Evolutionary conservation across 2,888 invertebrate genomes (phyloP), one percentile per base, ranked within the genome.

Genomic region (Meghimatium bilineatum): DNA sequence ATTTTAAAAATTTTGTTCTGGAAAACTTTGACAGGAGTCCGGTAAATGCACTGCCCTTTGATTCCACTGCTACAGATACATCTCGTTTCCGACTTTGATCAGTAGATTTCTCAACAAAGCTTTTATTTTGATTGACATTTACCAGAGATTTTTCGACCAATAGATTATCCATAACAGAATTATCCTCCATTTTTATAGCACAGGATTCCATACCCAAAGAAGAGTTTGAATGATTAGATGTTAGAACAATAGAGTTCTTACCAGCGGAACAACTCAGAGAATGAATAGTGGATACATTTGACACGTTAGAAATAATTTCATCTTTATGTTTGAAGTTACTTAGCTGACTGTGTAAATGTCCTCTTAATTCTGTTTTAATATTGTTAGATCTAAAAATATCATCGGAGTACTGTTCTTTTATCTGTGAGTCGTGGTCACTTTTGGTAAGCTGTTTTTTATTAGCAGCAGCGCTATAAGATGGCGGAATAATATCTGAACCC

Each of bases 11-110:
- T 52, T 78, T 79, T 0, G 72, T 32, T 67, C 79, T 44, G 20
- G 83, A 72, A 29, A 83, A 74, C 32, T 49, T 83, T 6, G 83
- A 72, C 23, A 79, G 74, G 1, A 83, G 36, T n/a, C 79, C 79
- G 23, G 79, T 78, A 36, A 79, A 74, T n/a, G 66, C 74, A 44
- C 36, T 71, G 10, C 44, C 49, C 23, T 78, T 63, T 78, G 44
- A 5, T 23, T 63, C 66, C 29, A 17, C 14, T 3, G 12, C 20
- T 3, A 8, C n/a, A 29, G 36, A 6, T 23, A 56, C 2, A 14
- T 74, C 72, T 17, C 29, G 56, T 80, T 80, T 80, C 34, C 38
- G 1, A 52, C n/a, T 17, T 17, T 63, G 38, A 14, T 77, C 77
- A 36, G 20, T 26, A 17, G n/a, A 6, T 44, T n/a, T 20, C 29